Conservation (phyloP, 2,888 invertebrate genomes). For the Drosophila barbarae region DNA sequence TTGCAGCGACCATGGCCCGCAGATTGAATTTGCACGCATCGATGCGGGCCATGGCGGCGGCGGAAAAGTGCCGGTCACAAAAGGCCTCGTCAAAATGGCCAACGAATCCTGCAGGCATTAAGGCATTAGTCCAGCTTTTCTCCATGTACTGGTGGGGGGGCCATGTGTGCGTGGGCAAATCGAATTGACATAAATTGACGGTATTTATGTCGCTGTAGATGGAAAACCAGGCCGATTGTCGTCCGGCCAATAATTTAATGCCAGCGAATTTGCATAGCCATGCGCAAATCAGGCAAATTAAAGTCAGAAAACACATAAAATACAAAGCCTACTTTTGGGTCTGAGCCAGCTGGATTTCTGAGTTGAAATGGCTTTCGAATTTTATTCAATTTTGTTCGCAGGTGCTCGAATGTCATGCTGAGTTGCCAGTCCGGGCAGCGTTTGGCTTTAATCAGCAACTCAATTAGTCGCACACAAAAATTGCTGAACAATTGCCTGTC, state of each 20-base stretch:
- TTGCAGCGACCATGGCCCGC: conserved; percentile 50
- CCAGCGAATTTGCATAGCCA: conserved; percentile 27
- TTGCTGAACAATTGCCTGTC: conserved; percentile 19
- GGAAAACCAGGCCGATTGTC: conserved; percentile 35
- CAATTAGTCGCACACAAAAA: conserved; percentile 56
- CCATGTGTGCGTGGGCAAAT: conserved; percentile 43
- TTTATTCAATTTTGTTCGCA: conserved; percentile 19
- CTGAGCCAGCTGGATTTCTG: conserved; percentile 4
- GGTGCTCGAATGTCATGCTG: conserved; percentile 56
- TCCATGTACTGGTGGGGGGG: conserved; percentile 25
- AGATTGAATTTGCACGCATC: conserved; percentile 73
- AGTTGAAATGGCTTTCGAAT: background rate
- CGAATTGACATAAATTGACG: conserved; percentile 64
- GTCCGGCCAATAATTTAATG: conserved; percentile 35
- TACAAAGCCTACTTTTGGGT: conserved; percentile 10
- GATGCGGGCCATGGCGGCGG: conserved; percentile 34
- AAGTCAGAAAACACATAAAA: conserved; percentile 17
- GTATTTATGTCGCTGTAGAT: conserved; percentile 42
- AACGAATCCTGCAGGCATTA: conserved; percentile 50
- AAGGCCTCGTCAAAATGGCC: conserved; percentile 51
- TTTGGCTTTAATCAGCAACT: conserved; percentile 54
- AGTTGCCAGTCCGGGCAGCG: conserved; percentile 28
- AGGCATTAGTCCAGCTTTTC: conserved; percentile 19
- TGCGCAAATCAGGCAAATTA: conserved; percentile 23
- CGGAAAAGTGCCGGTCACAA: conserved; percentile 27